These are phyloP conservation scores for Enteromius thamalakanensis DNA, from an alignment of 2,797 vertebrate genomes.

Conservation along the genomic window DNA sequence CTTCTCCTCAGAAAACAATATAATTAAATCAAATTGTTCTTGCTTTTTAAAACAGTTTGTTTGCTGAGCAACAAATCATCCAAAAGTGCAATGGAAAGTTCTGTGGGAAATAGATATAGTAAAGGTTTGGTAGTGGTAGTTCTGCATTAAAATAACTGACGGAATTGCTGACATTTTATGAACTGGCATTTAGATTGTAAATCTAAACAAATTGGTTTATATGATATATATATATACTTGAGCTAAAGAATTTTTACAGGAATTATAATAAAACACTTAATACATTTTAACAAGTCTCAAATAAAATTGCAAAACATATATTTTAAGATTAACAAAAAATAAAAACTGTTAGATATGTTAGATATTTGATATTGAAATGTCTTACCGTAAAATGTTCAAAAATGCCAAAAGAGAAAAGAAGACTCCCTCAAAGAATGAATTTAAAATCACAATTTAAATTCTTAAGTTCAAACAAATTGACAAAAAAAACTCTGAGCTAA, in stretches of 20 bases:
- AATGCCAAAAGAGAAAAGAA: neutral
- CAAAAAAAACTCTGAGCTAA: neutral
- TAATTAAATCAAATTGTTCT: conserved; percentile 32
- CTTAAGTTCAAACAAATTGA: neutral
- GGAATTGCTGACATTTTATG: neutral
- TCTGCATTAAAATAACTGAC: neutral
- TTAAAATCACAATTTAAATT: neutral
- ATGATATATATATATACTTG: neutral
- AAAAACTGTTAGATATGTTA: neutral
- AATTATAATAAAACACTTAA: neutral
- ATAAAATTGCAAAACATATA: neutral
- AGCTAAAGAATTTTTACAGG: neutral
- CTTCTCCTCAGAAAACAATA: conserved; percentile 61
- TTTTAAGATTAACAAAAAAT: neutral
- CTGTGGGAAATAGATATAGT: neutral
- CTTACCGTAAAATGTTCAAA: conserved; percentile 38
- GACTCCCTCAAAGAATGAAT: neutral
- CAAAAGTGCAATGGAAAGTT: conserved; percentile 6
- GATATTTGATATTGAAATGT: neutral
- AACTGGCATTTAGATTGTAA: neutral
- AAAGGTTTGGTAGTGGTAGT: no score
- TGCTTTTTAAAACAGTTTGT: conserved; percentile 61
- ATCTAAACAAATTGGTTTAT: neutral
- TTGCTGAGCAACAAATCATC: conserved; percentile 49
- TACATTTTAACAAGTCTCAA: neutral